Percentiles rank a stretch among this genome's conserved stretches.
These are phyloP conservation scores for Masticophis lateralis DNA, from an alignment of 2,797 vertebrate species.

Conservation along the genomic window DNA sequence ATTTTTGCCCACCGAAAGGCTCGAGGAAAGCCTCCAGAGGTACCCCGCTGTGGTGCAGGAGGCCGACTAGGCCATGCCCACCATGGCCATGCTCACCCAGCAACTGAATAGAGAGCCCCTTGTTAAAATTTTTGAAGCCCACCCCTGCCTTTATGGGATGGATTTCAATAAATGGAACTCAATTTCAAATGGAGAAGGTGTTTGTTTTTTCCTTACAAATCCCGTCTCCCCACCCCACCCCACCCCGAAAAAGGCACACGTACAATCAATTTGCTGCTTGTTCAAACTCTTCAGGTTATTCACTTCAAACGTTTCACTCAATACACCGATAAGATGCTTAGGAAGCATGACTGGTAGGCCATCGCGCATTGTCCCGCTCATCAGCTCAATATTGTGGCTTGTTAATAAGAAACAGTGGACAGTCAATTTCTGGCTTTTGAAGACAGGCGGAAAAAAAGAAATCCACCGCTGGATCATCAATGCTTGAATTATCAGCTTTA, in stretches of 20 bases:
- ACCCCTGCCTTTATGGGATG: neutral
- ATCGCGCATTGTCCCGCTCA: neutral
- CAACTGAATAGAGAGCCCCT: too few relatives aligned
- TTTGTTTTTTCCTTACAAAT: neutral
- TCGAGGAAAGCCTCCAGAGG: too few relatives aligned
- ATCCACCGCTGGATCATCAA: neutral
- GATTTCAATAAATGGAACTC: constrained; percentile 4
- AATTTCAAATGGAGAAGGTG: neutral
- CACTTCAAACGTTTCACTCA: neutral
- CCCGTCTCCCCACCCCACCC: too few relatives aligned
- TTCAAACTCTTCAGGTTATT: neutral
- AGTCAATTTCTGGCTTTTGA: neutral
- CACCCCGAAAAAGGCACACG: too few relatives aligned
- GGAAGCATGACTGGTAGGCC: neutral
- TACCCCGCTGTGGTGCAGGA: too few relatives aligned
- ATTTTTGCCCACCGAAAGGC: too few relatives aligned
- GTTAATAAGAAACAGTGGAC: neutral
- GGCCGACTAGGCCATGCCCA: too few relatives aligned
- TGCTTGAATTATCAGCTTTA: neutral
- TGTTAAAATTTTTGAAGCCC: too few relatives aligned
- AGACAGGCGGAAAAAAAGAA: neutral
- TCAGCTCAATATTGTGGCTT: neutral
- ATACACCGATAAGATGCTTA: constrained; percentile 3
- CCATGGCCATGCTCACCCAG: too few relatives aligned
- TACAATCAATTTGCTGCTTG: neutral